Percentiles rank a stretch among this genome's conserved stretches.
Evolutionary conservation across 2,888 invertebrate genomes (phyloP).

Genomic region (Eustalomyia histrio): DNA sequence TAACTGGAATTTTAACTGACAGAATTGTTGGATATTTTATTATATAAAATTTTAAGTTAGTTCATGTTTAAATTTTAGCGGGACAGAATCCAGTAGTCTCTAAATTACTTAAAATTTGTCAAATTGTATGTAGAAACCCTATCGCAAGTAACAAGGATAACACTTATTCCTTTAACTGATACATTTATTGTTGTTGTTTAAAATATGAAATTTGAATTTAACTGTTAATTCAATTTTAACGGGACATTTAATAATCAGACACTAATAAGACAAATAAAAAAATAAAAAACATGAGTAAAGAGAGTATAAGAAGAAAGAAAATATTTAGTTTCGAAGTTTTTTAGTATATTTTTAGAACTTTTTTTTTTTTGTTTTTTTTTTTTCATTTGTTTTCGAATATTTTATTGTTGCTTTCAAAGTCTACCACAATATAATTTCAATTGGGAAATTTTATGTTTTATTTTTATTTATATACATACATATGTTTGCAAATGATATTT

Average conservation of each 20-base stretch:
- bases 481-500: conserved; percentile 12
- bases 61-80: too few relatives aligned
- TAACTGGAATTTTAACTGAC: too few relatives aligned
- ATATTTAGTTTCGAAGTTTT: conserved; percentile 16
- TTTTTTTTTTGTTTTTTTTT: background rate
- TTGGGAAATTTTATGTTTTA: conserved; percentile 25
- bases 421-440: conserved; percentile 34
- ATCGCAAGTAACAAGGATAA: background rate
- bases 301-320: conserved; percentile 9
- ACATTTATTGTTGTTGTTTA: too few relatives aligned
- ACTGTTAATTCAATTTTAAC: too few relatives aligned
- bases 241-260: too few relatives aligned
- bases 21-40: too few relatives aligned
- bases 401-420: conserved; percentile 48
- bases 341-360: background rate
- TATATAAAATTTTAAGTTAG: too few relatives aligned
- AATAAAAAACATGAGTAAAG: background rate
- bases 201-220: too few relatives aligned
- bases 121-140: conserved; percentile 30
- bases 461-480: background rate
- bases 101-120: too few relatives aligned
- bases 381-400: background rate
- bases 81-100: too few relatives aligned
- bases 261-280: conserved; percentile 1
- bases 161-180: too few relatives aligned